Evolutionary conservation across 2,797 vertebrate species (phyloP).

Genomic region (Coilia nasus): DNA sequence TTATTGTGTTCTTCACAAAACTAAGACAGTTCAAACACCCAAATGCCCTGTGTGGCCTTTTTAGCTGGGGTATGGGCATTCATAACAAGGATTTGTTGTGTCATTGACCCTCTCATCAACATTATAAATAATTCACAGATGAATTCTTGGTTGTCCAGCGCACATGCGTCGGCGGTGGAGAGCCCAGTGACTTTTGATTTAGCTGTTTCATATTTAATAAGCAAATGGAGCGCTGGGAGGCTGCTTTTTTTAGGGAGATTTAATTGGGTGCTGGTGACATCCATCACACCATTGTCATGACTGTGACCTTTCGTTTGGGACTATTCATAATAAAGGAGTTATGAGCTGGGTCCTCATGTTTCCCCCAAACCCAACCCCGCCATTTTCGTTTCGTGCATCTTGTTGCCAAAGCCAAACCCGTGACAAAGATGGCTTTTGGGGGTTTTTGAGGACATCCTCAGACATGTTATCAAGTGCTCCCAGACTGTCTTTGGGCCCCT

Average conservation of each 20-base stretch:
- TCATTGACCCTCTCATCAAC: slow-evolving; percentile 79
- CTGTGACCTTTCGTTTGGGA: slow-evolving; percentile 79
- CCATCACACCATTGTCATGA: slow-evolving; percentile 83
- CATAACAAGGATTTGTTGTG: slow-evolving; percentile 76
- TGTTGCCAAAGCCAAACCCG: slow-evolving; percentile 7
- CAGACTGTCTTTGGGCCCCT: neutral
- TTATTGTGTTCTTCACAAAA: neutral
- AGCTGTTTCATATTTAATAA: slow-evolving; percentile 84
- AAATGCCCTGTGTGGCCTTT: slow-evolving; percentile 69
- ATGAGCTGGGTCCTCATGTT: slow-evolving; percentile 71
- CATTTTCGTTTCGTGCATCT: slow-evolving; percentile 45
- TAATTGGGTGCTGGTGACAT: slow-evolving; percentile 83
- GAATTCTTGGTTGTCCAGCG: slow-evolving; percentile 65
- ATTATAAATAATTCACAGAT: slow-evolving; percentile 77
- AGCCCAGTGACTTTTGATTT: slow-evolving; percentile 76
- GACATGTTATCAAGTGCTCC: slow-evolving; percentile 20
- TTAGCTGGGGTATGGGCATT: slow-evolving; percentile 73
- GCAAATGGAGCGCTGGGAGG: slow-evolving; percentile 71
- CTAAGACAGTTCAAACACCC: slow-evolving; percentile 7
- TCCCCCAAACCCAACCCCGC: slow-evolving; percentile 59
- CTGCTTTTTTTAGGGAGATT: slow-evolving; percentile 75
- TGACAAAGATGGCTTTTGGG: neutral
- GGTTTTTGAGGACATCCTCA: neutral
- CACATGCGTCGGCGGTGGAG: slow-evolving; percentile 63
- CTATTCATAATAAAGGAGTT: slow-evolving; percentile 85